Evolutionary conservation across 2,113 vertebrate genomes (phyloP).

Genomic region (Microcebus griseorufus): DNA sequence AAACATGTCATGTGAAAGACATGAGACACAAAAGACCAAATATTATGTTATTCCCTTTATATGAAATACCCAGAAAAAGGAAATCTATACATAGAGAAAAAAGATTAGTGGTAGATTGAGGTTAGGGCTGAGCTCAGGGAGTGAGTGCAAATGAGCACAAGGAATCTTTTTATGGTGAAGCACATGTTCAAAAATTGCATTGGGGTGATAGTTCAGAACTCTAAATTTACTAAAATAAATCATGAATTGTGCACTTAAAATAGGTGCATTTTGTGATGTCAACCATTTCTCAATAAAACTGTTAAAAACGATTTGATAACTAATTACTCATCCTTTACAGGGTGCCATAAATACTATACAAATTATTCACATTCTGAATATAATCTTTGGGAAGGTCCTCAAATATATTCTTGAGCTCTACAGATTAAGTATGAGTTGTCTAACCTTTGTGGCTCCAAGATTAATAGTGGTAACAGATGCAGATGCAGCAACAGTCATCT

Average conservation of each 20-base stretch:
- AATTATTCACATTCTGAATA: slow-evolving; percentile 26
- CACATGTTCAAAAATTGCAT: background rate
- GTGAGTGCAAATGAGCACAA: background rate
- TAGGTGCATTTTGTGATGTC: background rate
- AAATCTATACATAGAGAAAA: background rate
- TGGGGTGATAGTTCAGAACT: background rate
- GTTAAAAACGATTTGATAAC: background rate
- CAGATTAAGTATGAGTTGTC: slow-evolving; percentile 1
- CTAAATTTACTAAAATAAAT: background rate
- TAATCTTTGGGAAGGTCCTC: background rate
- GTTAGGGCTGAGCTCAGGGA: background rate
- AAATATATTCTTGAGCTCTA: background rate
- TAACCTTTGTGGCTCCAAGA: slow-evolving; percentile 97
- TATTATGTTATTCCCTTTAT: background rate
- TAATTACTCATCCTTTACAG: background rate
- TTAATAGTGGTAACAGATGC: slow-evolving; percentile 95
- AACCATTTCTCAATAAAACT: background rate
- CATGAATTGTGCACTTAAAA: background rate
- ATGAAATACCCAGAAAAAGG: background rate
- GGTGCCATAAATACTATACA: background rate
- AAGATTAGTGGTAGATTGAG: accelerated
- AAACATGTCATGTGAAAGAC: slow-evolving; percentile 20
- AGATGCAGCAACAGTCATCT: slow-evolving; percentile 89
- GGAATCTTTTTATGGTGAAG: background rate
- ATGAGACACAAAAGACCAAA: background rate